phyloP scores from a whole-genome alignment of 2,113 vertebrate genomes.

The Madoqua kirkii region DNA sequence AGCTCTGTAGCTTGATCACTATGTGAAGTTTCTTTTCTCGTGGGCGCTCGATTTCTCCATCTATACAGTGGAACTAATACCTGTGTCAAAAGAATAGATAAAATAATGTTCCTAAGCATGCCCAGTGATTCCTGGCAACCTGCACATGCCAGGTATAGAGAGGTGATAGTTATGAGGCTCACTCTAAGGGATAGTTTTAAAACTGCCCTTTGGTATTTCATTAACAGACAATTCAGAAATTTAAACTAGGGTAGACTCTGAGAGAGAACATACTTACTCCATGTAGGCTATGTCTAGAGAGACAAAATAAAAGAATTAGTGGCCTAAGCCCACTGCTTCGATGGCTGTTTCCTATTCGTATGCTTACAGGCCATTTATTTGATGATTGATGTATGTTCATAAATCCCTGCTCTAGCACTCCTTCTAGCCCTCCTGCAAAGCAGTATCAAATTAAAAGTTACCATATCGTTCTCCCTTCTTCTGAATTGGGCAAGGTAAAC shows the following conservation, averaged over 20 bases:
- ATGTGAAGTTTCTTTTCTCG: background rate
- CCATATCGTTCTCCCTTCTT: background rate
- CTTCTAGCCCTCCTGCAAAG: background rate
- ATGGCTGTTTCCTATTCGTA: conserved; percentile 6
- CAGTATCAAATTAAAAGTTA: background rate
- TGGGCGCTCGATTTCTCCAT: background rate
- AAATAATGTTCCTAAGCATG: background rate
- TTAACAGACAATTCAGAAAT: background rate
- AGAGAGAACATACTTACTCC: background rate
- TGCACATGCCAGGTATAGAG: background rate
- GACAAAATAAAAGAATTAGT: background rate
- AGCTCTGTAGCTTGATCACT: background rate
- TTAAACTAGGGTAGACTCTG: background rate
- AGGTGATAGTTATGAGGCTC: background rate
- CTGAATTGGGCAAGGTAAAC: background rate
- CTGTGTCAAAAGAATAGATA: background rate
- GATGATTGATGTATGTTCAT: conserved; percentile 27
- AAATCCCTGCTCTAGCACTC: background rate
- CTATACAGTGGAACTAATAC: background rate
- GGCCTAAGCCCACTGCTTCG: background rate
- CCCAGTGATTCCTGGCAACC: background rate
- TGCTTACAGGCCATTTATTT: background rate
- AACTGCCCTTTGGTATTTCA: background rate
- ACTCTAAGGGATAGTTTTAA: background rate
- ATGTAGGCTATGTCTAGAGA: background rate